Percentiles rank a stretch among this genome's conserved stretches.
Evolutionary conservation across 2,888 invertebrate species (phyloP).

Genomic region (Limulus polyphemus): DNA sequence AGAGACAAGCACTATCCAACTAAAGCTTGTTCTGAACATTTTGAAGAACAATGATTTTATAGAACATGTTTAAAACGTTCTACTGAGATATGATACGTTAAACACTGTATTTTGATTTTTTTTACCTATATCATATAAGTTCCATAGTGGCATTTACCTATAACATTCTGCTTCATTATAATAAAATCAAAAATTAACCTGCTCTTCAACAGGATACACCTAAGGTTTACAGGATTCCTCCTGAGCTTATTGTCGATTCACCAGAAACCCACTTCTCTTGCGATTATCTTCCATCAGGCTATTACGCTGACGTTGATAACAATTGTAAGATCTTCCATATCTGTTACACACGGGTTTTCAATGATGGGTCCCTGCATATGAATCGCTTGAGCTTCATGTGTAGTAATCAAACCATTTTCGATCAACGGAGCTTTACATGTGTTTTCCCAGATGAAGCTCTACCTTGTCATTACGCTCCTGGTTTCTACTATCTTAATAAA

Average conservation of each 20-base stretch:
- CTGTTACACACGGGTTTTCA: conserved; percentile 9
- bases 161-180: too few species aligned
- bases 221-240: background rate
- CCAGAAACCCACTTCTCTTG: background rate
- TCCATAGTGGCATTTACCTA: too few species aligned
- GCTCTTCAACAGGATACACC: background rate
- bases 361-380: conserved; percentile 4
- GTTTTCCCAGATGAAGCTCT: background rate
- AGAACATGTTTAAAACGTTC: too few species aligned
- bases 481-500: background rate
- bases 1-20: too few species aligned
- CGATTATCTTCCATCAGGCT: conserved; percentile 2
- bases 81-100: too few species aligned
- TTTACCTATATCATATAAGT: too few species aligned
- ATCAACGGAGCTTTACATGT: conserved; percentile 4
- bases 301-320: conserved; percentile 20
- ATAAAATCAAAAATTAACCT: too few species aligned
- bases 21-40: too few species aligned
- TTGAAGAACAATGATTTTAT: too few species aligned
- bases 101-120: too few species aligned
- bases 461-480: background rate
- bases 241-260: background rate
- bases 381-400: conserved; percentile 14
- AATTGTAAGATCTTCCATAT: conserved; percentile 17
- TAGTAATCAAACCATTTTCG: conserved; percentile 16